Evolutionary conservation across 2,888 invertebrate species (phyloP).

Genomic region (Catocala sponsa): DNA sequence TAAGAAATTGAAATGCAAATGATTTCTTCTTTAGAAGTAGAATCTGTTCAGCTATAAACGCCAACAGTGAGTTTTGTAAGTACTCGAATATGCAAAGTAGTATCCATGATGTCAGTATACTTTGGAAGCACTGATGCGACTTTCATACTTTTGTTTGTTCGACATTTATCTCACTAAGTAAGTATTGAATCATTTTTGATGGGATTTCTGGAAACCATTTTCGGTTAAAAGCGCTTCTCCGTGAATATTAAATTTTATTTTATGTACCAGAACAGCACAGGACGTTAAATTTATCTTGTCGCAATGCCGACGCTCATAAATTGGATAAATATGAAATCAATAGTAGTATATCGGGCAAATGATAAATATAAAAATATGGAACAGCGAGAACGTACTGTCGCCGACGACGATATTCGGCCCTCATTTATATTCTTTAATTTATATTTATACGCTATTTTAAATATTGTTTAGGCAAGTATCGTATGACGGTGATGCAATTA

Average conservation of each 20-base stretch:
- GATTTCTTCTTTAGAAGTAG: too few relatives aligned
- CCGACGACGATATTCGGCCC: neutral
- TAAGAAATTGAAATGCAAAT: too few relatives aligned
- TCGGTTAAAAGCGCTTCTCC: conserved; percentile 19
- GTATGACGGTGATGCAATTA: too few relatives aligned
- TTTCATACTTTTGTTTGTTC: too few relatives aligned
- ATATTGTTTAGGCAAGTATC: too few relatives aligned
- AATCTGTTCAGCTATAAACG: too few relatives aligned
- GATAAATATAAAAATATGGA: conserved; percentile 1
- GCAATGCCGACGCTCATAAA: conserved; percentile 20
- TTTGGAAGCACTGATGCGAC: too few relatives aligned
- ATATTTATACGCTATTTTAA: too few relatives aligned
- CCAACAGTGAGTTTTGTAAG: too few relatives aligned
- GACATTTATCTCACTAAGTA: neutral
- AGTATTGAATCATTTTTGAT: conserved; percentile 24
- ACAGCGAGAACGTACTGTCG: neutral
- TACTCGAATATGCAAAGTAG: too few relatives aligned
- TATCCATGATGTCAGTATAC: too few relatives aligned
- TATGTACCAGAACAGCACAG: conserved; percentile 25
- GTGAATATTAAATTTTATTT: conserved; percentile 31
- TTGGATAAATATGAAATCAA: conserved; percentile 15
- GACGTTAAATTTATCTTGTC: conserved; percentile 27
- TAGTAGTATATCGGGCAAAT: neutral
- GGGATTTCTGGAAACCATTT: conserved; percentile 32
- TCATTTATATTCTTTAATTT: too few relatives aligned